Conservation (phyloP, 2,888 invertebrate genomes). For the Pedicia rivosa region DNA sequence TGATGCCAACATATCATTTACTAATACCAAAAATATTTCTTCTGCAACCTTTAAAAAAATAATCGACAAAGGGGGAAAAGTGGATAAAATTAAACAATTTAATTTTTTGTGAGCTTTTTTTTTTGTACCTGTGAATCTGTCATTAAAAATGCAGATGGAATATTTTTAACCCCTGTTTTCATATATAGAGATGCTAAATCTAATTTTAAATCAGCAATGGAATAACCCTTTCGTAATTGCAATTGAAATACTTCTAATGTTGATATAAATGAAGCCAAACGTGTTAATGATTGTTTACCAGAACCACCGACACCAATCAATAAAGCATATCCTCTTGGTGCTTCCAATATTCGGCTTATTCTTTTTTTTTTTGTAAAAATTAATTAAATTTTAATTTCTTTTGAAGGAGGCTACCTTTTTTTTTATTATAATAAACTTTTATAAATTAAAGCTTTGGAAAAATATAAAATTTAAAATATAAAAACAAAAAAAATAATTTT, state of each 20-base stretch:
- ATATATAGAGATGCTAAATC: slow-evolving; percentile 61
- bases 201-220: slow-evolving; percentile 60
- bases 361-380: too few relatives aligned
- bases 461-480: too few relatives aligned
- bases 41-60: slow-evolving; percentile 47
- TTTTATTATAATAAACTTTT: too few relatives aligned
- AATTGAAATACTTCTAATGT: slow-evolving; percentile 87
- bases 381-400: slow-evolving; percentile 13
- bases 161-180: slow-evolving; percentile 73
- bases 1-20: slow-evolving; percentile 86
- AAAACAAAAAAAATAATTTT: neutral
- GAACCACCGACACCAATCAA: slow-evolving; percentile 90
- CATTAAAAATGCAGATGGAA: slow-evolving; percentile 77
- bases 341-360: slow-evolving; percentile 83
- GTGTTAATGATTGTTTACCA: slow-evolving; percentile 82
- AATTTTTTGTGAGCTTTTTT: neutral
- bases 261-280: slow-evolving; percentile 80
- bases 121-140: slow-evolving; percentile 62
- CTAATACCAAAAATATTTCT: slow-evolving; percentile 77
- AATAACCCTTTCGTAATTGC: slow-evolving; percentile 78
- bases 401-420: neutral
- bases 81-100: neutral
- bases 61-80: neutral
- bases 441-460: too few relatives aligned
- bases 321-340: slow-evolving; percentile 81